Evolutionary conservation across 1,140 invertebrate species (phyloP), one percentile per base, ranked within the genome.

Genomic region (Bombus haemorrhoidalis): DNA sequence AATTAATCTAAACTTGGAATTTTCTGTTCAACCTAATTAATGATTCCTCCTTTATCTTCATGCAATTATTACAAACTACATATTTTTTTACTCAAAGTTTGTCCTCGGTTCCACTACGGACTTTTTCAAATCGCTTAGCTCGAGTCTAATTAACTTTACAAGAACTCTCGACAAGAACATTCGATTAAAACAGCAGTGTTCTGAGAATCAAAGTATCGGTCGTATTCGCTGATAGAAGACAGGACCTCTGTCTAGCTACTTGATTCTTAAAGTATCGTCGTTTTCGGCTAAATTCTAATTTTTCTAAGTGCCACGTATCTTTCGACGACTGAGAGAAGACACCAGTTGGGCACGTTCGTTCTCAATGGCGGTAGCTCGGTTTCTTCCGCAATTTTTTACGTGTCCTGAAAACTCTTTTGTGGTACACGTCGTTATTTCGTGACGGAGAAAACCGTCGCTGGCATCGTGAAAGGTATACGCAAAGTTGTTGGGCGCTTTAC

Each of bases 331-430:
- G n/a, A 22, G 18, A 64, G n/a, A 53, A 22, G 18, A 53, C 18
- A 22, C 18, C 47, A 18, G 47, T 5, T 53, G 47, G 47, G 18
- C 18, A 53, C 6, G 47, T 8, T 6, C 18, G 5, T 22, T 53
- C 5, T 53, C 47, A 22, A 53, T 22, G 18, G 47, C 47, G 47
- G 47, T 69, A 62, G 25, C 71, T 25, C 28, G 32, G 39, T 22
- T 32, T 88, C 57, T 28, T 25, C 64, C 18, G 32, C 47, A 18
- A 53, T 43, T 62, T 68, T 66, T 81, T 69, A 41, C 32, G 43
- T 62, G 34, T 85, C n/a, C 62, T 85, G 77, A 72, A 69, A 74
- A 73, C 32, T 85, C 43, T 75, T 81, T 81, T 81, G 68, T 81
- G 78, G 59, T 41, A 41, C 66, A 64, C 59, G 13, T 88, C 72